Evolutionary conservation across 2,113 vertebrate species (phyloP), one percentile per base, ranked within the genome.

Genomic region (Sisor rabdophorus): DNA sequence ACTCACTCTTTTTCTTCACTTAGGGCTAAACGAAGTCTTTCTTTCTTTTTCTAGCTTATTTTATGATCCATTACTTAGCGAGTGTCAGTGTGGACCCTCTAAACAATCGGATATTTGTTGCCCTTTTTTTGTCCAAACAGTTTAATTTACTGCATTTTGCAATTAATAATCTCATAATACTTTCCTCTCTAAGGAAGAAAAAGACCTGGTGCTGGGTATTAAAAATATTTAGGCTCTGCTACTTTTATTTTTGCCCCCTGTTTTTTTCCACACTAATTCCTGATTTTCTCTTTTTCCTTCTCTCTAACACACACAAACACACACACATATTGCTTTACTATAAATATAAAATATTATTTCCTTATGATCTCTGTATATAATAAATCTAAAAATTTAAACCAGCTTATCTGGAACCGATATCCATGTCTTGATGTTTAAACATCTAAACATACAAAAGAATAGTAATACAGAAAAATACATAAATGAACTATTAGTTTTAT

Each of bases 131-230:
- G 63, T 83, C 80, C 77, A 86, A 85, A 83, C 15, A 47, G 61
- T 73, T 63, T 86, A 81, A 81, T 84, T 83, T 76, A 78, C 83
- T 84, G 80, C 78, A 78, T 84, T 80, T 79, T 82, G 81, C 76
- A 76, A 77, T 56, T 73, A 84, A 75, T 82, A 76, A 82, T 78
- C 78, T 75, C 32, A 60, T 87, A 84, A 84, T 81, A 78, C 80
- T 82, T 83, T 84, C 80, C 80, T 84, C 77, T 76, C 68, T 55
- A 22, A 80, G 68, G 75, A 81, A 64, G 77, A 79, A 75, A 79
- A 56, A 55, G 65, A 64, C 26, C 67, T 26, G 47, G 61, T 81
- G 71, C 78, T 73, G 76, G 75, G 56, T 22, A 65, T 58, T 55
- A 58, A 56, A 4, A 40, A 72, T 64, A 84, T 71, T 73, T 32